phyloP scores from a whole-genome alignment of 2,888 invertebrate species.

The Caenorhabditis sulstoni region DNA sequence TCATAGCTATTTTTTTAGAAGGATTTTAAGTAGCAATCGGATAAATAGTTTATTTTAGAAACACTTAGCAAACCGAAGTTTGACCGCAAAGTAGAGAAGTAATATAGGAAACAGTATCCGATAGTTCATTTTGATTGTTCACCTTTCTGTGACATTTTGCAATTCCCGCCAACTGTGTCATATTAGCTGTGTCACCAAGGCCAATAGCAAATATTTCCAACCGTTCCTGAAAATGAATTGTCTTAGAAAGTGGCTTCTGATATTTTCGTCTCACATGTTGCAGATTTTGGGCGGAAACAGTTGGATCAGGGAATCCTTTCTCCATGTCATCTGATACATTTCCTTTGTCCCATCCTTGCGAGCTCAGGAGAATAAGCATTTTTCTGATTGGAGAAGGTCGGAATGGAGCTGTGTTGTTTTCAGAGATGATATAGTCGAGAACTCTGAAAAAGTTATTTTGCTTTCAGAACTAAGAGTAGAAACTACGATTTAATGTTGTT shows the following conservation, averaged over 20 bases:
- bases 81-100: constrained; percentile 37
- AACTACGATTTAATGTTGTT: constrained; percentile 64
- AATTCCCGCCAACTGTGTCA: constrained; percentile 36
- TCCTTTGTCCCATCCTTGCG: constrained; percentile 67
- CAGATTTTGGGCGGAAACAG: constrained; percentile 20
- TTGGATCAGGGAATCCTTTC: constrained; percentile 58
- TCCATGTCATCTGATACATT: constrained; percentile 47
- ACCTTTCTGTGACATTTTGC: constrained; percentile 40
- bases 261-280: constrained; percentile 9
- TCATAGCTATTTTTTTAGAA: no score
- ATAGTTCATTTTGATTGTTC: constrained; percentile 5
- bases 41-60: neutral
- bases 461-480: neutral
- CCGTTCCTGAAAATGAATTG: constrained; percentile 1
- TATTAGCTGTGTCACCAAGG: constrained; percentile 40
- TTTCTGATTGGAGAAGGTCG: constrained; percentile 44
- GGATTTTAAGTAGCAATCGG: neutral
- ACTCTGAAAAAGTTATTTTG: constrained; percentile 24
- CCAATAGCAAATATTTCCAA: constrained; percentile 53
- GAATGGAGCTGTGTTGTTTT: constrained; percentile 47
- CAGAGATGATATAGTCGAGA: constrained; percentile 25
- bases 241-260: no score
- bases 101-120: constrained; percentile 4
- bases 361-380: constrained; percentile 54
- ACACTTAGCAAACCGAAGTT: constrained; percentile 16